Evolutionary conservation across 1,140 invertebrate genomes (phyloP).

Genomic region (Scaptodrosophila lebanonensis): DNA sequence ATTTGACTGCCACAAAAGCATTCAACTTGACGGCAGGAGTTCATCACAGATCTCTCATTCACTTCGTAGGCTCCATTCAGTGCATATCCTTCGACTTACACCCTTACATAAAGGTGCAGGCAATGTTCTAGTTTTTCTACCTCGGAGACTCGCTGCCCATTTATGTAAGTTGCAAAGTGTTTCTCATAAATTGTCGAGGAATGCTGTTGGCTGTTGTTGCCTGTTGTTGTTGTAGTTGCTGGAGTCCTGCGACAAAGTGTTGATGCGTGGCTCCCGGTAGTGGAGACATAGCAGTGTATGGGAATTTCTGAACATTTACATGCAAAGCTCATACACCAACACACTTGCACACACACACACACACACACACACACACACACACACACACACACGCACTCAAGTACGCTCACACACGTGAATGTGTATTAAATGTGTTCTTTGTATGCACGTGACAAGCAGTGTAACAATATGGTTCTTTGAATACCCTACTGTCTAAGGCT

Average conservation of each 20-base stretch:
- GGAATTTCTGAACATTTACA: conserved; percentile 41
- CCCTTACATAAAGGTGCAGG: too few species aligned
- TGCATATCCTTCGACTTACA: too few species aligned
- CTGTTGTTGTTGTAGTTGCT: conserved; percentile 17
- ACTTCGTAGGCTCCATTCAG: too few species aligned
- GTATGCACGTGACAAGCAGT: conserved; percentile 62
- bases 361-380: conserved; percentile 9
- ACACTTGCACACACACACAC: neutral
- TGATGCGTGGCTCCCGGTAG: neutral
- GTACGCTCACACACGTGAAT: conserved; percentile 3
- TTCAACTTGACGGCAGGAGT: too few species aligned
- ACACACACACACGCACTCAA: neutral
- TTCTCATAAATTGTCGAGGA: neutral
- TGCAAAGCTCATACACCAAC: conserved; percentile 21
- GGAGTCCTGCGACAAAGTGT: conserved; percentile 45
- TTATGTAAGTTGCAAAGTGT: conserved; percentile 4
- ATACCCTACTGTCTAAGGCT: too few species aligned
- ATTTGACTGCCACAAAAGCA: too few species aligned
- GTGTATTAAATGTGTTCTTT: conserved; percentile 31
- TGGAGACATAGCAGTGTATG: conserved; percentile 3
- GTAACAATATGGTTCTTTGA: too few species aligned
- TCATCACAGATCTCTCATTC: conserved; percentile 8
- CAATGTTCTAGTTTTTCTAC: conserved; percentile 3
- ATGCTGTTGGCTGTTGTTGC: neutral
- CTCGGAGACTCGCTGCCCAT: neutral